Base-by-base conservation (phyloP, 1,140 invertebrate species). In the Sitophilus oryzae region DNA sequence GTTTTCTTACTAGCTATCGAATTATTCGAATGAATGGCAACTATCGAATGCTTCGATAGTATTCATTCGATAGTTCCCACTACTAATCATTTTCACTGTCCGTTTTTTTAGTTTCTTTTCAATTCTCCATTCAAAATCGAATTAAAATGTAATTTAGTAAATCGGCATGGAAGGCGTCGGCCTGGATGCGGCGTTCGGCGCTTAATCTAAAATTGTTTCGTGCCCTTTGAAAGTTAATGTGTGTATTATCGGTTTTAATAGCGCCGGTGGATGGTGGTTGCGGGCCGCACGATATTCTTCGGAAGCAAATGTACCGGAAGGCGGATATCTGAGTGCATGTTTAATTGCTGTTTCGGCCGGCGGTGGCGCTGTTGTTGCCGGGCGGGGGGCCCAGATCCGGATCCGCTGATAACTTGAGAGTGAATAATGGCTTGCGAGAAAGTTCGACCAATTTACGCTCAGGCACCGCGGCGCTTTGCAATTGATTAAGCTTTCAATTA, bases 301-400 rank as follows among this genome's bases (percentile, higher is more conserved):
- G 56, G 60, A 60, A 59, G 60, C 53, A 65, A 65, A 65, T 62
- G 56, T 66, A 62, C 59, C 63, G 66, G 66, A 68, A 68, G 66
- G 61, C 63, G 66, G 64, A 68, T 68, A 68, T 68, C 64, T 68
- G 64, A 61, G 63, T 66, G 66, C 65, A 68, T 64, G 66, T 60
- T 65, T 66, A 67, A 67, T 67, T 66, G 64, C 63, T 63, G 64
- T 66, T 68, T 61, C 61, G 36, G 46, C 49, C 62, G 54, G 52
- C 49, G 52, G 43, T 9, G 30, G 52, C 52, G 48, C 48, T 54
- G 52, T 54, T 54, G 52, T 52, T 45, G 35, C 44, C 37, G 36
- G 38, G 55, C 48, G 55, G 52, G 44, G 16, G 44, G 30, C 40
- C 18, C 46, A 45, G 56, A 61, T 60, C 53, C 44, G 60, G 44